phyloP scores from a whole-genome alignment of 2,888 invertebrate genomes.

The Argyresthia albistria region DNA sequence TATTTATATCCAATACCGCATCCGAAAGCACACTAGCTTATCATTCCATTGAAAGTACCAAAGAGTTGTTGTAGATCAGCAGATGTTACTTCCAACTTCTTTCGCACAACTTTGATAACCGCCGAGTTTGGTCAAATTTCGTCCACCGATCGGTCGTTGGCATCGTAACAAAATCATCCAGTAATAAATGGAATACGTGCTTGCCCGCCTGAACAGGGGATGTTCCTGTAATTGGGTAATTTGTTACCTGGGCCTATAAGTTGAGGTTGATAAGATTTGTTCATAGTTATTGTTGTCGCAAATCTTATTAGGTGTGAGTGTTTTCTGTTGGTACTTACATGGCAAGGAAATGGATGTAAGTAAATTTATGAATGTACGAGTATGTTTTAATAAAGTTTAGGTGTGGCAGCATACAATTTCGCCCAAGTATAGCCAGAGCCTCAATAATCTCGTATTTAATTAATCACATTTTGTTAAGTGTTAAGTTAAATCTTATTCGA shows the following conservation, averaged over 20 bases:
- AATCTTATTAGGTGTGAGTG: too few species aligned
- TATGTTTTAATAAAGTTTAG: too few species aligned
- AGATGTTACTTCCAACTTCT: constrained; percentile 6
- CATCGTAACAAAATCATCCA: not conserved
- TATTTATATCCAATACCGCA: not conserved
- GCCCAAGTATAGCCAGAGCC: too few species aligned
- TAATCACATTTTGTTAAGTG: too few species aligned
- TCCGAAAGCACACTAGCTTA: not conserved
- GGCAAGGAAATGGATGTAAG: too few species aligned
- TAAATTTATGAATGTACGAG: too few species aligned
- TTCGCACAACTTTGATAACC: constrained; percentile 6
- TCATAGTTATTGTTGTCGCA: too few species aligned
- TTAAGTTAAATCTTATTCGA: too few species aligned
- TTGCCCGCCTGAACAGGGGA: not conserved
- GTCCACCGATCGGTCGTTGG: not conserved
- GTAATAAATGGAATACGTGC: not conserved
- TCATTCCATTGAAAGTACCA: not conserved
- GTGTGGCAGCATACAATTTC: too few species aligned
- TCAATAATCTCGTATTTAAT: too few species aligned
- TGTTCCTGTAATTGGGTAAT: not conserved
- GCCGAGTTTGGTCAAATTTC: constrained; percentile 4
- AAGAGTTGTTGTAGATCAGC: constrained; percentile 1
- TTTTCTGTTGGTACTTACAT: too few species aligned
- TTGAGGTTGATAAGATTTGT: too few species aligned
- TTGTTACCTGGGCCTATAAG: not conserved